Evolutionary conservation across 2,888 invertebrate genomes (phyloP).

Genomic region (Halictus quadricinctus): DNA sequence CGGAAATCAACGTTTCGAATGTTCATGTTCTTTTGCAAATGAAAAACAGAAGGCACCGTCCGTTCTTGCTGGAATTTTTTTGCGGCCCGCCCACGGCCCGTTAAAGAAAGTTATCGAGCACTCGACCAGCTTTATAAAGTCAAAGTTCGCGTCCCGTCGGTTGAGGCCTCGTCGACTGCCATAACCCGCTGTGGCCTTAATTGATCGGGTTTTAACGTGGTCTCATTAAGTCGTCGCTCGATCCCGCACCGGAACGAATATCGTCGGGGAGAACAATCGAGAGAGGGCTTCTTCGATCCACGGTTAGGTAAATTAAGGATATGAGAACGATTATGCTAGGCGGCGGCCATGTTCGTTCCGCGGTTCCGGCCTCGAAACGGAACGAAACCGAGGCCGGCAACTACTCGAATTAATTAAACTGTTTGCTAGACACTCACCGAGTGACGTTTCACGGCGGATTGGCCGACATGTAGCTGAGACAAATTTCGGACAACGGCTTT

Average conservation of each 20-base stretch:
- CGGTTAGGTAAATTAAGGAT: not conserved
- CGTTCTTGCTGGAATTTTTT: not conserved
- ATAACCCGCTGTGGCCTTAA: not conserved
- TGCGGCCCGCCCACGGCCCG: not conserved
- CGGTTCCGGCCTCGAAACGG: not conserved
- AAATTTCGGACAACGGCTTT: conserved; percentile 74
- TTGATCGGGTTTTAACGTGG: not conserved
- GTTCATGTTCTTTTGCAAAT: not conserved
- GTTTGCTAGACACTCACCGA: conserved; percentile 72
- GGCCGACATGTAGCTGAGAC: conserved; percentile 71
- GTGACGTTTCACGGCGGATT: conserved; percentile 59
- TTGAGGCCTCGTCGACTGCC: not conserved
- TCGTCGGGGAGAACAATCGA: not conserved
- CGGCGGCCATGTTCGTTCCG: not conserved
- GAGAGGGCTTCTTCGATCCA: not conserved
- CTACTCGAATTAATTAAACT: conserved; percentile 29
- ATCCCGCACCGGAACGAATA: not conserved
- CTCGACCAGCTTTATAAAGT: not conserved
- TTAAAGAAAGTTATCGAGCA: not conserved
- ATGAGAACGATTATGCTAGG: not conserved
- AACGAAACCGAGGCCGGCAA: not conserved
- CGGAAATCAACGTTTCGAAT: not conserved
- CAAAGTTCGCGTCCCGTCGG: not conserved
- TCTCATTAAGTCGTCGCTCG: not conserved
- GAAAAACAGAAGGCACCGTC: not conserved